Percentiles rank a stretch among this genome's conserved stretches.
Conservation (phyloP, 1,140 invertebrate genomes). For the Drosophila sturtevanti region DNA sequence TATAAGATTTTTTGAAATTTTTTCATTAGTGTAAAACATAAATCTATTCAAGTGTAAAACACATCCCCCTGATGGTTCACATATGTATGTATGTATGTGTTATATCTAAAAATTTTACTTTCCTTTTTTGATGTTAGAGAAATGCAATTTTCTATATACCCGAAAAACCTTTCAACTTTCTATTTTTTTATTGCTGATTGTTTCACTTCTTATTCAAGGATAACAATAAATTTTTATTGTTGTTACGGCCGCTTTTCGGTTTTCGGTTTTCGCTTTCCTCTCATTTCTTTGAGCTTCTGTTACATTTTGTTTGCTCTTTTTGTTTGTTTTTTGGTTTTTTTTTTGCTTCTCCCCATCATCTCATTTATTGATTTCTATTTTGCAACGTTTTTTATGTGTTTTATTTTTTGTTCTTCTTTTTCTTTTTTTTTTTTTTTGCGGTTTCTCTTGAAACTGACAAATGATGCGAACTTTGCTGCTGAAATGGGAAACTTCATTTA, state of each 20-base stretch:
- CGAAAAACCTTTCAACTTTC: slow-evolving; percentile 28
- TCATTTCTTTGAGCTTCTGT: background rate
- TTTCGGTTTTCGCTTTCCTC: slow-evolving; percentile 40
- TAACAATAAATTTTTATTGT: slow-evolving; percentile 80
- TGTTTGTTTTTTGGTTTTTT: slow-evolving; percentile 36
- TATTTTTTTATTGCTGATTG: slow-evolving; percentile 76
- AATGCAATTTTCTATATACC: background rate
- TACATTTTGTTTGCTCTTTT: slow-evolving; percentile 34
- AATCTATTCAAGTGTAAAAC: slow-evolving; percentile 9
- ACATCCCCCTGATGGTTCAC: background rate
- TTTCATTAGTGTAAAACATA: background rate
- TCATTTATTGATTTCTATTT: slow-evolving; percentile 66
- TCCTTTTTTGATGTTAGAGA: slow-evolving; percentile 13
- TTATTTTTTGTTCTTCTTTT: slow-evolving; percentile 11
- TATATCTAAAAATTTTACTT: background rate
- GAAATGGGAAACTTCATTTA: slow-evolving; percentile 56
- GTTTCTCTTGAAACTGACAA: slow-evolving; percentile 52
- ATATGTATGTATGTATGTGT: background rate
- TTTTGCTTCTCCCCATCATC: slow-evolving; percentile 13
- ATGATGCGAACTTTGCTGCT: slow-evolving; percentile 55
- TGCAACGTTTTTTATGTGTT: slow-evolving; percentile 24
- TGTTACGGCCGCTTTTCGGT: slow-evolving; percentile 53
- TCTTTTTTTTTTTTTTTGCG: slow-evolving; percentile 32
- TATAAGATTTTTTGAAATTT: background rate
- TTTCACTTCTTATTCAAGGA: slow-evolving; percentile 68